These are phyloP conservation scores for Terrapene triunguis DNA, from an alignment of 2,113 vertebrate species.

Conservation along the genomic window DNA sequence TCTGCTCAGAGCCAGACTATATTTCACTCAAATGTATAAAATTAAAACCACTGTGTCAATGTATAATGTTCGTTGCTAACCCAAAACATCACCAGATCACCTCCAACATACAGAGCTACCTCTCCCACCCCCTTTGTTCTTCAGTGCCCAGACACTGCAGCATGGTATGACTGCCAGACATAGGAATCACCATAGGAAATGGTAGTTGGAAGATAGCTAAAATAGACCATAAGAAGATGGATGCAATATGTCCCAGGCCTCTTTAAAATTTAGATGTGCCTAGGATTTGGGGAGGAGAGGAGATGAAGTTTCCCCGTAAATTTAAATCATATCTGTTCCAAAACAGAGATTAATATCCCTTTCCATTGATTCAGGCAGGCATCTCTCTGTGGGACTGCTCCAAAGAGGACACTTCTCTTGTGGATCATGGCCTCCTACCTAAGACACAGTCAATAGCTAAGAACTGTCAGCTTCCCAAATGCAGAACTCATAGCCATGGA, in stretches of 20 bases:
- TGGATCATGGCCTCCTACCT: not conserved
- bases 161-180: rapidly evolving
- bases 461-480: not conserved
- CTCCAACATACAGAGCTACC: not conserved
- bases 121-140: not conserved
- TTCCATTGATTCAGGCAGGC: not conserved
- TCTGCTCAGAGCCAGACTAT: rapidly evolving
- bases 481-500: not conserved
- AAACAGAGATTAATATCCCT: not conserved
- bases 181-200: rapidly evolving
- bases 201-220: not conserved
- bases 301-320: not conserved
- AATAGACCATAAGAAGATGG: not conserved
- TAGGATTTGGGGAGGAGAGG: not conserved
- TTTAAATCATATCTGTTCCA: not conserved
- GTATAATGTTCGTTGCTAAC: rapidly evolving
- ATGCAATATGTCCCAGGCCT: rapidly evolving
- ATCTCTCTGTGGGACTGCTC: not conserved
- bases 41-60: not conserved
- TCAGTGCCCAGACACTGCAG: not conserved
- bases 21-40: rapidly evolving
- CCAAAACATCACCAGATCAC: not conserved
- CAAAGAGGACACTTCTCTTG: not conserved
- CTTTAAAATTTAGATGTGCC: not conserved
- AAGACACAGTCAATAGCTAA: too few relatives aligned